A percentile compares a stretch with the other conserved stretches of the same genome.
phyloP scores from a whole-genome alignment of 1,140 invertebrate genomes.

The Leptonema lineaticorne region DNA sequence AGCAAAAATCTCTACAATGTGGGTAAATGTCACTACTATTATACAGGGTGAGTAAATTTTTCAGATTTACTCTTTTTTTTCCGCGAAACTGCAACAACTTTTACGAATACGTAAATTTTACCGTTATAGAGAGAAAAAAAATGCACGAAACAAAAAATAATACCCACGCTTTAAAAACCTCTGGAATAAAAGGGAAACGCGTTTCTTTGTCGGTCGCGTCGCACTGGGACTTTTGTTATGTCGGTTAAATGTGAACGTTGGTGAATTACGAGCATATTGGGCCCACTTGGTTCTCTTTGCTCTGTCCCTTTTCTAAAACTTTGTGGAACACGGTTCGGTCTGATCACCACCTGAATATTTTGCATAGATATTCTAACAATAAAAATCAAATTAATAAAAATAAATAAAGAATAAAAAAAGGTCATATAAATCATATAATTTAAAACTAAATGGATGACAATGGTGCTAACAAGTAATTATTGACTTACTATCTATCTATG shows the following conservation, averaged over 20 bases:
- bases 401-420: neutral
- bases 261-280: constrained; percentile 17
- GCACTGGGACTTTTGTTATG: constrained; percentile 33
- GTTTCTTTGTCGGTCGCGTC: constrained; percentile 32
- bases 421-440: neutral
- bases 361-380: no score
- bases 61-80: no score
- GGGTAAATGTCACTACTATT: constrained; percentile 12
- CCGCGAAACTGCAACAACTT: no score
- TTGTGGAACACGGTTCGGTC: neutral
- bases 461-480: constrained; percentile 2
- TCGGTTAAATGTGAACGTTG: constrained; percentile 24
- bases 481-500: neutral
- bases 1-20: constrained; percentile 8
- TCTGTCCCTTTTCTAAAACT: neutral
- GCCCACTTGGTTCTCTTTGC: neutral
- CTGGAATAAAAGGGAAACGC: constrained; percentile 7
- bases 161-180: neutral
- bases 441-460: no score
- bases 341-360: neutral
- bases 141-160: no score
- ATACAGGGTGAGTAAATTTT: neutral
- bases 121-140: no score
- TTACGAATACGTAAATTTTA: no score
- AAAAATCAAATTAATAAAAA: no score